Evolutionary conservation across 2,888 invertebrate genomes (phyloP).

Genomic region (Sipha maydis): DNA sequence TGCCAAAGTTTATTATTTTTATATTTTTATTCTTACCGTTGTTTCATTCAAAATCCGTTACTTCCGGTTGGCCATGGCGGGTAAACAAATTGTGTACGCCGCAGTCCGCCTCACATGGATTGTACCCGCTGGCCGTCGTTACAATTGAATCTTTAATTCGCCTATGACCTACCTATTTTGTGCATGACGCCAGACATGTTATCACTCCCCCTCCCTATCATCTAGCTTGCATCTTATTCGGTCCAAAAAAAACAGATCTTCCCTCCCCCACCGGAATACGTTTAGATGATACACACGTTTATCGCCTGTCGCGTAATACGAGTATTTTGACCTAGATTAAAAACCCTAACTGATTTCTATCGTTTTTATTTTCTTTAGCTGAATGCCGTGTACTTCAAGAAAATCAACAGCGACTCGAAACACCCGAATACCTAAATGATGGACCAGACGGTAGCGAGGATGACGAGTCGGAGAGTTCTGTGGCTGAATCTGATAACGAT

Average conservation of each 20-base stretch:
- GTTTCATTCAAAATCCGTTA: neutral
- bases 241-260: too few relatives aligned
- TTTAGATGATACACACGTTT: neutral
- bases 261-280: neutral
- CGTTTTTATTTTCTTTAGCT: neutral
- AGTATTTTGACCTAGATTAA: too few relatives aligned
- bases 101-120: too few relatives aligned
- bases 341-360: neutral
- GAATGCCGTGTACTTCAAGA: slow-evolving; percentile 11
- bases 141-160: too few relatives aligned
- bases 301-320: neutral
- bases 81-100: too few relatives aligned
- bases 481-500: too few relatives aligned
- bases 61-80: neutral
- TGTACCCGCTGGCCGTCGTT: too few relatives aligned
- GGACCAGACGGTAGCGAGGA: slow-evolving; percentile 54
- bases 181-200: too few relatives aligned
- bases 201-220: too few relatives aligned
- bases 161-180: too few relatives aligned
- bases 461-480: slow-evolving; percentile 6
- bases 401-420: neutral
- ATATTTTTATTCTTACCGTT: neutral
- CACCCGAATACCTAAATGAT: slow-evolving; percentile 61
- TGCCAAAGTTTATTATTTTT: neutral
- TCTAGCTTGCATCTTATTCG: too few relatives aligned